A percentile compares a stretch with the other conserved stretches of the same genome.
Evolutionary conservation across 1,140 invertebrate species (phyloP).

Genomic region (Neodiprion lecontei): DNA sequence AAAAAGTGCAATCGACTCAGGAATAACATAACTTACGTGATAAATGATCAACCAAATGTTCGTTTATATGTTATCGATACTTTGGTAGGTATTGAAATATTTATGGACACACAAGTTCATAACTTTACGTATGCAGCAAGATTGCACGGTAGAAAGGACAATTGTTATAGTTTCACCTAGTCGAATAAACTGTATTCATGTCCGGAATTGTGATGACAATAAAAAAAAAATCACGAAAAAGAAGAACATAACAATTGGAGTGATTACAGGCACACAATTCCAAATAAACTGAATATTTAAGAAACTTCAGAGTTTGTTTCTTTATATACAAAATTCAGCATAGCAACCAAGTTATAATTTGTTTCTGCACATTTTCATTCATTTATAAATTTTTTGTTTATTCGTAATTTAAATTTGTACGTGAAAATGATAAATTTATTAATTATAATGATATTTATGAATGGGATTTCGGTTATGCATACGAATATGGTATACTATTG

Average conservation of each 20-base stretch:
- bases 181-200: neutral
- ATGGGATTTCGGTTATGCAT: too few relatives aligned
- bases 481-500: too few relatives aligned
- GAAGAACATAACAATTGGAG: neutral
- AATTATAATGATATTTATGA: too few relatives aligned
- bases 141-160: neutral
- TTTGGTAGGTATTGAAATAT: too few relatives aligned
- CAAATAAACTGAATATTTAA: conserved; percentile 1
- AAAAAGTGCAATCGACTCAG: neutral
- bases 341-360: neutral
- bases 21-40: neutral
- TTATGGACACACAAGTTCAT: too few relatives aligned
- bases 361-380: neutral
- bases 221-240: neutral
- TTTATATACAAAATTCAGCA: neutral
- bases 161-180: neutral
- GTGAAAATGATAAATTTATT: too few relatives aligned
- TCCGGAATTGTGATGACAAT: neutral
- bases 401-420: neutral
- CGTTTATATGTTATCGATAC: too few relatives aligned
- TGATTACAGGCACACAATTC: neutral
- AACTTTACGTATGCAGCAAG: neutral
- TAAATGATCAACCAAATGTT: neutral
- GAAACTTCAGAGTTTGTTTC: conserved; percentile 5
- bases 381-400: neutral